Evolutionary conservation across 1,140 invertebrate species (phyloP), one percentile per base, ranked within the genome.

Genomic region (Aphidius ervi): DNA sequence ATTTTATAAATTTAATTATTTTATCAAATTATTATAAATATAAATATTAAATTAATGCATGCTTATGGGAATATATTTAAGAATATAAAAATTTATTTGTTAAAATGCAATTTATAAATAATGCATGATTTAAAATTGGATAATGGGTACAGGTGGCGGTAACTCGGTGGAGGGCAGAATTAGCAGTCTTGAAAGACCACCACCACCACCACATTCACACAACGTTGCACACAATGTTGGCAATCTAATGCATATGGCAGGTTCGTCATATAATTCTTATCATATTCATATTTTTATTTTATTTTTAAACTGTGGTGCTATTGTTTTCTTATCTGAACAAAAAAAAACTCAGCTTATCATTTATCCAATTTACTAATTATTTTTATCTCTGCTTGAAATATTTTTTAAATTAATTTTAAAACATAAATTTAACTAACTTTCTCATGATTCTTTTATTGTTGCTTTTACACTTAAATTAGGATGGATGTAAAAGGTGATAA

Each of bases 211-310:
- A 63, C 84, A 81, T 75, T 86, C 83, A 70, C 81, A 82, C 78
- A 83, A 80, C 76, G 80, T 82, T 66, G 81, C 83, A 67, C 86
- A 86, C 73, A 86, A 86, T 73, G 86, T 92, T 63, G 88, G 88
- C 65, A 90, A 90, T 77, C 83, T 94, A 70, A 87, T 94, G 80
- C 89, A 93, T 73, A 91, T 89, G 86, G 91, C 91, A 86, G 87
- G 87, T 87, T 77, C 71, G 78, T 80, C 66, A 61, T 57, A 46
- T 42, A 6, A 52, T 47, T 46, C 23, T 59, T 50, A 45, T 50
- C 20, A 9, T 39, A 53, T 23, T 55, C 49, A 55, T 39, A n/a
- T n/a, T n/a, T n/a, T n/a, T n/a, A n/a, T 10, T 61, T 45, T 43
- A 10, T 46, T 41, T 49, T 8, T 46, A n/a, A n/a, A 46, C 3